Percentiles rank a stretch among this genome's conserved stretches.
Evolutionary conservation across 2,888 invertebrate species (phyloP).

Genomic region (Harpalus rubripes): DNA sequence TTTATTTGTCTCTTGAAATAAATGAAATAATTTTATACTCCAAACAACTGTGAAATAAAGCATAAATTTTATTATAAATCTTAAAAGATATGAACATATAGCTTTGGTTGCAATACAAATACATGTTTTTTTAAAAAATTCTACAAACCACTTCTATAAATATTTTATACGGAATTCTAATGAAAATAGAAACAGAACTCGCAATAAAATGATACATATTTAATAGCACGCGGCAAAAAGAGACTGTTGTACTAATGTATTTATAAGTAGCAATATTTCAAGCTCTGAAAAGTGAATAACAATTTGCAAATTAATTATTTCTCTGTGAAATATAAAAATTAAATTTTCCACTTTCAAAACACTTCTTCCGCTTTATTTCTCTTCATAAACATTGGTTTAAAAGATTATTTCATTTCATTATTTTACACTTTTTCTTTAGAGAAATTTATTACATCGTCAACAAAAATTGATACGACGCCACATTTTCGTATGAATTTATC

Average conservation of each 20-base stretch:
- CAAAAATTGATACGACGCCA: not conserved
- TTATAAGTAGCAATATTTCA: conserved; percentile 26
- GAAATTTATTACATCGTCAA: conserved; percentile 1
- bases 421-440: not conserved
- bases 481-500: conserved; percentile 12
- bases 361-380: conserved; percentile 1
- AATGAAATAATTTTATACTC: not conserved
- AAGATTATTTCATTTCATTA: conserved; percentile 32
- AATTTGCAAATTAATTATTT: conserved; percentile 20
- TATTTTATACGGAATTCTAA: not conserved
- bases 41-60: not conserved
- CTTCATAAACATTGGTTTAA: conserved; percentile 24
- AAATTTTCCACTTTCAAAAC: conserved; percentile 19
- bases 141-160: not conserved
- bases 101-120: not conserved
- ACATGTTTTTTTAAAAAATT: not conserved
- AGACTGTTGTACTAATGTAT: not conserved
- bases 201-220: conserved; percentile 17
- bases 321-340: conserved; percentile 19
- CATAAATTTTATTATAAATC: not conserved
- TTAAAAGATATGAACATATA: not conserved
- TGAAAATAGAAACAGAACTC: not conserved
- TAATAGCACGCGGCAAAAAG: conserved; percentile 6
- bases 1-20: too few relatives aligned
- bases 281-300: conserved; percentile 11